These are phyloP conservation scores for Crocidura indochinensis DNA, from an alignment of 2,797 vertebrate genomes.

Conservation along the genomic window DNA sequence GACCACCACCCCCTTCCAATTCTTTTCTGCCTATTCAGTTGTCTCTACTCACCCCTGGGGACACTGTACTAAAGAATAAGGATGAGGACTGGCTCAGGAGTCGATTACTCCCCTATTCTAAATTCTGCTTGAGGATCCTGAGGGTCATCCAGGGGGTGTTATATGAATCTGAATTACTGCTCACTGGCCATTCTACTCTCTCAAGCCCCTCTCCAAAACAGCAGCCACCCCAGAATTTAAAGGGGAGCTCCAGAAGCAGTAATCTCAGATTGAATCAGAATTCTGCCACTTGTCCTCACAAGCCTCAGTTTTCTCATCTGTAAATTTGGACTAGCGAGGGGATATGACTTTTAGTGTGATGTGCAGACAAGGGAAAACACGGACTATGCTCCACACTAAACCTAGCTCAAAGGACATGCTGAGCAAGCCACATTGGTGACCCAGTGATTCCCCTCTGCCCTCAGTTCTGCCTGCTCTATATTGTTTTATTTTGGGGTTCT, in stretches of 20 bases:
- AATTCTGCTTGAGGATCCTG: background rate
- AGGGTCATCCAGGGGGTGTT: background rate
- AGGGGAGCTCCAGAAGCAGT: background rate
- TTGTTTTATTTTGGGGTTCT: too few relatives aligned
- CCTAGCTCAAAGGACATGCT: background rate
- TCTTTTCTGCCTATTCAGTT: constrained; percentile 40
- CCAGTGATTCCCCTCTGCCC: rapidly evolving
- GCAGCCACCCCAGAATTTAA: too few relatives aligned
- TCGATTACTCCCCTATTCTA: background rate
- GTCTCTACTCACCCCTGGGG: constrained; percentile 3
- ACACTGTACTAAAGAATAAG: background rate
- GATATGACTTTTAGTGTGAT: background rate
- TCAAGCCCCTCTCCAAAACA: background rate
- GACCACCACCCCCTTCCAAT: background rate
- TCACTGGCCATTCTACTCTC: rapidly evolving
- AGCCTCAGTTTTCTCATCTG: constrained; percentile 30
- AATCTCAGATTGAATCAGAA: background rate
- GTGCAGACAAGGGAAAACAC: background rate
- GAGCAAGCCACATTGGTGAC: too few relatives aligned
- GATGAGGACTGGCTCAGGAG: background rate
- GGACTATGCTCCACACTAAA: rapidly evolving
- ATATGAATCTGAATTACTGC: background rate
- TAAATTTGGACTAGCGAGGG: background rate
- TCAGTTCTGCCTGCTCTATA: too few relatives aligned
- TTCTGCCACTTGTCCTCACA: background rate